phyloP scores from a whole-genome alignment of 2,888 invertebrate genomes.

The Deilephila elpenor region DNA sequence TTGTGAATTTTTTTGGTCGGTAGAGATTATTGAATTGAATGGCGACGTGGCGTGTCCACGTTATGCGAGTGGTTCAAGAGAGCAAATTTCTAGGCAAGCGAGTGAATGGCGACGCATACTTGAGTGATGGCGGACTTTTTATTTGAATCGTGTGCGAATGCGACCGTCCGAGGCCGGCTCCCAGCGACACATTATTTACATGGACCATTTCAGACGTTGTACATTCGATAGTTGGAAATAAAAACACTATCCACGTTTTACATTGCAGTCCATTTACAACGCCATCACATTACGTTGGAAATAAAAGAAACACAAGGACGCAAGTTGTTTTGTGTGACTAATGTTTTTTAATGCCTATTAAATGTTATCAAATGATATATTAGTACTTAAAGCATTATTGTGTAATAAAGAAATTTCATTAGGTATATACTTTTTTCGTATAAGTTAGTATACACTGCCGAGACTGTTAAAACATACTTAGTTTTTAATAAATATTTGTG shows the following conservation, averaged over 20 bases:
- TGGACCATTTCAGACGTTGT: slow-evolving; percentile 38
- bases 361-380: background rate
- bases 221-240: slow-evolving; percentile 23
- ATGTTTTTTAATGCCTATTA: background rate
- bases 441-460: too few relatives aligned
- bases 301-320: background rate
- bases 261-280: slow-evolving; percentile 16
- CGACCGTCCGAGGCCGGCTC: slow-evolving; percentile 62
- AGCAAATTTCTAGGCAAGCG: slow-evolving; percentile 78
- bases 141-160: slow-evolving; percentile 85
- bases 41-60: slow-evolving; percentile 56
- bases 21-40: background rate
- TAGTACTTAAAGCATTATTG: too few relatives aligned
- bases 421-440: too few relatives aligned
- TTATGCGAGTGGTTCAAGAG: slow-evolving; percentile 55
- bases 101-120: slow-evolving; percentile 83
- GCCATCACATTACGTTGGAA: slow-evolving; percentile 1
- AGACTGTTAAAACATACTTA: too few relatives aligned
- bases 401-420: too few relatives aligned
- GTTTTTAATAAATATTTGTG: too few relatives aligned
- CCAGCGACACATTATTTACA: slow-evolving; percentile 59
- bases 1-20: background rate
- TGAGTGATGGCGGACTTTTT: slow-evolving; percentile 84
- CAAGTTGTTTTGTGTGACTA: background rate
- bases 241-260: slow-evolving; percentile 23